Percentiles rank a stretch among this genome's conserved stretches.
Evolutionary conservation across 2,888 invertebrate species (phyloP).

Genomic region (Abscondita cerata): DNA sequence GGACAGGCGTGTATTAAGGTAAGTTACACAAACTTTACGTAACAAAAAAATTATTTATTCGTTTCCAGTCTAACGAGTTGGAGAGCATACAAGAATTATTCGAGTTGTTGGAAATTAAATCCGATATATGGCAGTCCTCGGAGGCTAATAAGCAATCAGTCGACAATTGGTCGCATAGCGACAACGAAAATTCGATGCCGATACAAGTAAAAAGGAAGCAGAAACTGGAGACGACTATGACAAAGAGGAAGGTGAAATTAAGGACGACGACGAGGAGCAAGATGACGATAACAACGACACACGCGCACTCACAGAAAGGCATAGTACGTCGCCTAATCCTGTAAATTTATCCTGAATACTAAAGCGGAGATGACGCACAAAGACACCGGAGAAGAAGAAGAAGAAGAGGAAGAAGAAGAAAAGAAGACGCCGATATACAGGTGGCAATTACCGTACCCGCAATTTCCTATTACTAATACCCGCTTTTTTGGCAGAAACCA

Average conservation of each 20-base stretch:
- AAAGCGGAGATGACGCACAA: conserved; percentile 49
- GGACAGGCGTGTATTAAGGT: conserved; percentile 85
- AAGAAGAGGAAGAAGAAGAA: too few relatives aligned
- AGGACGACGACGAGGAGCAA: conserved; percentile 53
- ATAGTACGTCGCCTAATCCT: conserved; percentile 80
- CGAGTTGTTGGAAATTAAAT: conserved; percentile 83
- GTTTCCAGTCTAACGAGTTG: conserved; percentile 76
- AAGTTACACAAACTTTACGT: conserved; percentile 27
- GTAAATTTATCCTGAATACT: conserved; percentile 72
- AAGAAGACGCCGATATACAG: conserved; percentile 46
- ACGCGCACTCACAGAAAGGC: conserved; percentile 63
- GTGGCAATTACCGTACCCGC: conserved; percentile 23
- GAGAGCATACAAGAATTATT: conserved; percentile 84
- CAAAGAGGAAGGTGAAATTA: conserved; percentile 63
- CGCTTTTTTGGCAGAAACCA: conserved; percentile 45
- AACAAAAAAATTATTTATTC: conserved; percentile 15
- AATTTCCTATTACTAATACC: conserved; percentile 4
- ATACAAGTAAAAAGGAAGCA: conserved; percentile 50
- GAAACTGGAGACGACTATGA: conserved; percentile 54
- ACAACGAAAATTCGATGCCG: conserved; percentile 43
- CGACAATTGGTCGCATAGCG: conserved; percentile 53
- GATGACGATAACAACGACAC: conserved; percentile 51
- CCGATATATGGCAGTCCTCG: conserved; percentile 74
- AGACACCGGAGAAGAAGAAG: conserved; percentile 55
- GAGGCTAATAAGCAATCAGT: conserved; percentile 54